Percentiles rank a stretch among this genome's conserved stretches.
These are phyloP conservation scores for Alosa alosa DNA, from an alignment of 2,113 vertebrate species.

Conservation along the genomic window DNA sequence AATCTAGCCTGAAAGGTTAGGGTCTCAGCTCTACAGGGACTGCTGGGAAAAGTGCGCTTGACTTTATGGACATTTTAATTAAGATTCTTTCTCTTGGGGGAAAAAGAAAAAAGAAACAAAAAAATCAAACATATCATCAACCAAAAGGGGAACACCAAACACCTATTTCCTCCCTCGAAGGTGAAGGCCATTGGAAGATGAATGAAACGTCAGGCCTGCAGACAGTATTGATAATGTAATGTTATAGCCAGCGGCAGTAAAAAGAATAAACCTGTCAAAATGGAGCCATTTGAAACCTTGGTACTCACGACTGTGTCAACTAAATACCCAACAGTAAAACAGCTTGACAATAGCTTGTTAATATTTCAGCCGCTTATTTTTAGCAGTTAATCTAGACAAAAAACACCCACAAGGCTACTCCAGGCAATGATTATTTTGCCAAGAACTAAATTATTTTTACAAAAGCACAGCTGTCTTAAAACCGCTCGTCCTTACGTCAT, in stretches of 20 bases:
- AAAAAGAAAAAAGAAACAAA: constrained; percentile 44
- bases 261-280: constrained; percentile 39
- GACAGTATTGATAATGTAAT: constrained; percentile 48
- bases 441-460: background rate
- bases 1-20: constrained; percentile 61
- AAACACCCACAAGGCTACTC: constrained; percentile 22
- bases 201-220: constrained; percentile 61
- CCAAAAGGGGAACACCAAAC: constrained; percentile 49
- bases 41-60: constrained; percentile 61
- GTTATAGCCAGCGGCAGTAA: constrained; percentile 40
- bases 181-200: constrained; percentile 54
- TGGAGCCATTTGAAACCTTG: background rate
- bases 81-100: background rate
- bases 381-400: constrained; percentile 56
- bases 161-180: constrained; percentile 45
- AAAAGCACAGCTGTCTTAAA: background rate
- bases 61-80: constrained; percentile 51
- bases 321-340: constrained; percentile 33
- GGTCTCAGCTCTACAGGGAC: constrained; percentile 47
- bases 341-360: constrained; percentile 52
- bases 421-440: background rate
- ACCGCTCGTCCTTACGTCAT: background rate
- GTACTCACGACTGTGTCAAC: background rate
- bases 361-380: constrained; percentile 53
- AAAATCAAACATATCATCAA: constrained; percentile 58